Conservation (phyloP, 2,888 invertebrate species). For the Julus scandinavius region DNA sequence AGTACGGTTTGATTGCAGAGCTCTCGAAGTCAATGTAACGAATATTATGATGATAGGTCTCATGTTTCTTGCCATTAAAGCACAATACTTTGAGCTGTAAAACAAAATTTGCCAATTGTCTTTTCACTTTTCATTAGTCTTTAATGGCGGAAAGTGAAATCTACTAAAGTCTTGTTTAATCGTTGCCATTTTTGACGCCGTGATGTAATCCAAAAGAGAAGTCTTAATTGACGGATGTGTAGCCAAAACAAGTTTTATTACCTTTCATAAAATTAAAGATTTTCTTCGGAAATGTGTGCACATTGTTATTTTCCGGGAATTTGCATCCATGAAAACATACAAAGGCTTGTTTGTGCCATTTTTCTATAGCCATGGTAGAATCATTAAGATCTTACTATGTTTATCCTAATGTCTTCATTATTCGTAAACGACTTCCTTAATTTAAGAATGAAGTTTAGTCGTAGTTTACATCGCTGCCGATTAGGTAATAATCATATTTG, state of each 20-base stretch:
- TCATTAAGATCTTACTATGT: too few species aligned
- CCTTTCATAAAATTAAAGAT: neutral
- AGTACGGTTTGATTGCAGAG: neutral
- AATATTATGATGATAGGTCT: constrained; percentile 2
- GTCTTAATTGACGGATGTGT: neutral
- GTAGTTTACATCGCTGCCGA: too few species aligned
- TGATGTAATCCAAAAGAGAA: neutral
- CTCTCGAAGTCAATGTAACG: constrained; percentile 12
- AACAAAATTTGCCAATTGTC: constrained; percentile 34
- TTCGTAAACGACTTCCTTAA: too few species aligned
- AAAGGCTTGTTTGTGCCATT: too few species aligned
- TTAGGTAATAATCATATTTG: too few species aligned
- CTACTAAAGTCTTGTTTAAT: neutral
- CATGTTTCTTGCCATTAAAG: constrained; percentile 32
- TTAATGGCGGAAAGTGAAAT: constrained; percentile 2
- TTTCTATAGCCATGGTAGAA: too few species aligned
- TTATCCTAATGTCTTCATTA: too few species aligned
- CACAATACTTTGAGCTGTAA: neutral
- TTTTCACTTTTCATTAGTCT: constrained; percentile 37
- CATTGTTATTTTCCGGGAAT: neutral
- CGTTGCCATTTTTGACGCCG: constrained; percentile 7
- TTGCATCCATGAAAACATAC: neutral
- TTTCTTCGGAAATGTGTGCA: neutral
- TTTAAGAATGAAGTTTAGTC: too few species aligned
- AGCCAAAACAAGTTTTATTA: constrained; percentile 15